Evolutionary conservation across 2,113 vertebrate genomes (phyloP).

Genomic region (Campylomormyrus tamandua): DNA sequence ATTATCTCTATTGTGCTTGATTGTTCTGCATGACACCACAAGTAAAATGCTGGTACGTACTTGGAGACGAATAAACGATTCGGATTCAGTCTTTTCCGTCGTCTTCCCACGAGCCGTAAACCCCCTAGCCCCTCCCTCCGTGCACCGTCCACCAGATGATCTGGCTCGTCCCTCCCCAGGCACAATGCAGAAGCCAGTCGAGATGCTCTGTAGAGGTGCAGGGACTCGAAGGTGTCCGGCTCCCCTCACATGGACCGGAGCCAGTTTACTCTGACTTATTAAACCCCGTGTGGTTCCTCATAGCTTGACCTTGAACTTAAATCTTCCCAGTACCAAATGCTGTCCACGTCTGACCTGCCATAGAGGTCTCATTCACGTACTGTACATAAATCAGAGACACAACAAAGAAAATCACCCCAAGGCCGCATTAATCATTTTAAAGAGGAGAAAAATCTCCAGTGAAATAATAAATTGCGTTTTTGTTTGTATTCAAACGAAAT

Average conservation of each 20-base stretch:
- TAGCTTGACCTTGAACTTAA: background rate
- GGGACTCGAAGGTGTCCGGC: no score
- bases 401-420: slow-evolving; percentile 10
- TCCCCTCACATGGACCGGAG: background rate
- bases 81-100: background rate
- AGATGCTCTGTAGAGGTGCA: background rate
- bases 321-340: background rate
- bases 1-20: background rate
- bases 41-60: background rate
- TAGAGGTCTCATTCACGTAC: background rate
- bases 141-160: background rate
- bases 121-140: background rate
- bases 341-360: background rate
- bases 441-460: background rate
- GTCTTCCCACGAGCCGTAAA: background rate
- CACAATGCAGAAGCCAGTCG: background rate
- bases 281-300: background rate
- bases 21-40: background rate
- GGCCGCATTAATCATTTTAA: slow-evolving; percentile 16
- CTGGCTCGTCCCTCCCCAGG: background rate
- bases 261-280: background rate
- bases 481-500: slow-evolving; percentile 17
- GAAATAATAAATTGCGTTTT: slow-evolving; percentile 15
- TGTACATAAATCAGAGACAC: slow-evolving; percentile 16
- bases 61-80: background rate